Percentiles rank a stretch among this genome's conserved stretches.
Conservation (phyloP, 2,113 vertebrate species). For the Pteronura brasiliensis region DNA sequence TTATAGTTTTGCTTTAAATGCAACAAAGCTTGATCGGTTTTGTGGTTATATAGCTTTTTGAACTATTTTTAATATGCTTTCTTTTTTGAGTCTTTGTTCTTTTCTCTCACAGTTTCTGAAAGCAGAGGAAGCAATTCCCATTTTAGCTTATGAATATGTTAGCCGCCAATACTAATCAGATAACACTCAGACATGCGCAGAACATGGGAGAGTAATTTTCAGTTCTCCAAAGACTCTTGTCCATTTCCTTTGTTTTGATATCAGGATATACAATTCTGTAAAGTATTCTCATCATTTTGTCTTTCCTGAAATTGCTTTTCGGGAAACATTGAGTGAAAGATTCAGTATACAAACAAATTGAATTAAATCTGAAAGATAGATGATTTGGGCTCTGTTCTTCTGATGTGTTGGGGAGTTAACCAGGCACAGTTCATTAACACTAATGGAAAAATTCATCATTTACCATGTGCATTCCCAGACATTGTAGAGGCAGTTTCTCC, state of each 20-base stretch:
- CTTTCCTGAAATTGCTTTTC: slow-evolving; percentile 43
- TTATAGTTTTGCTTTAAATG: not conserved
- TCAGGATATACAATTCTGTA: not conserved
- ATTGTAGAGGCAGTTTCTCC: not conserved
- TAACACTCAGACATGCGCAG: not conserved
- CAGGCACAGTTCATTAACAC: slow-evolving; percentile 51
- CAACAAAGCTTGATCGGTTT: not conserved
- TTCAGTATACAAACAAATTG: slow-evolving; percentile 41
- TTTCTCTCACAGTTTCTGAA: not conserved
- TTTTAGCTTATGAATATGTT: not conserved
- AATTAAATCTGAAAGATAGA: slow-evolving; percentile 27
- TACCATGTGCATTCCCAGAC: not conserved
- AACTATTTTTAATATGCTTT: slow-evolving; percentile 21
- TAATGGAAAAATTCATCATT: slow-evolving; percentile 61
- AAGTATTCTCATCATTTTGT: slow-evolving; percentile 44
- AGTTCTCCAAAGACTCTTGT: not conserved
- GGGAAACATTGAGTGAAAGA: slow-evolving; percentile 19
- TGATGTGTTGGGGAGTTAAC: not conserved
- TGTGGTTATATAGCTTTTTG: not conserved
- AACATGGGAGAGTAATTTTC: not conserved
- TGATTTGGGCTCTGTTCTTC: not conserved
- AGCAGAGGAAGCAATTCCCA: not conserved
- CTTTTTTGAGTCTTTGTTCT: slow-evolving; percentile 34
- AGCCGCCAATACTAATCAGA: not conserved
- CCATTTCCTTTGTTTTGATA: not conserved